Evolutionary conservation across 2,113 vertebrate genomes (phyloP).

Genomic region (Megaleporinus macrocephalus): DNA sequence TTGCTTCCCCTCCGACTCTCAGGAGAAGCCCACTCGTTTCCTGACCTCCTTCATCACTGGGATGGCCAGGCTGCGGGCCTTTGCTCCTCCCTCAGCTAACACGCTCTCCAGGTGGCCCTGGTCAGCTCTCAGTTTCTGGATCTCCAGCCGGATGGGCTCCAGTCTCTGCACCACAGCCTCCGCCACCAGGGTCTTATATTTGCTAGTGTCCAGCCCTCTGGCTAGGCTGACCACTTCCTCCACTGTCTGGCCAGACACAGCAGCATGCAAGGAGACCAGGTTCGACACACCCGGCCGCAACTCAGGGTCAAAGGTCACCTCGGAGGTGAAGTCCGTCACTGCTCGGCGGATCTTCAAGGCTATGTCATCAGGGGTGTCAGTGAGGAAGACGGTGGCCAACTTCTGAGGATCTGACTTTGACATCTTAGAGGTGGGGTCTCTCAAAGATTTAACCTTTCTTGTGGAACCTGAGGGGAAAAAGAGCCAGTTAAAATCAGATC

Average conservation of each 20-base stretch:
- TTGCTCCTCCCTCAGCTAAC: constrained; percentile 77
- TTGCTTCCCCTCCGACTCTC: constrained; percentile 50
- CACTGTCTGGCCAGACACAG: constrained; percentile 72
- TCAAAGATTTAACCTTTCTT: constrained; percentile 91
- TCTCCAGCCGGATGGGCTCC: constrained; percentile 84
- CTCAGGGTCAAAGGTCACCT: constrained; percentile 89
- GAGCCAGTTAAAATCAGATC: background rate
- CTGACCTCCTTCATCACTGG: constrained; percentile 84
- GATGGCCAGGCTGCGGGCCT: constrained; percentile 83
- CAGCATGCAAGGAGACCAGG: constrained; percentile 87
- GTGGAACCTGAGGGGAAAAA: constrained; percentile 74
- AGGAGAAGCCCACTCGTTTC: constrained; percentile 85
- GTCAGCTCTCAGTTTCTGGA: constrained; percentile 83
- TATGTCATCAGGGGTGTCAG: constrained; percentile 88
- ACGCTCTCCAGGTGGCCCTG: constrained; percentile 79
- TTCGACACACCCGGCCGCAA: constrained; percentile 89
- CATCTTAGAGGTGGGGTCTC: constrained; percentile 92
- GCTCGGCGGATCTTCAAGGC: constrained; percentile 89
- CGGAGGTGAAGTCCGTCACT: constrained; percentile 92
- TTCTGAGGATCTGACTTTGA: constrained; percentile 92
- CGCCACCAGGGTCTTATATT: constrained; percentile 87
- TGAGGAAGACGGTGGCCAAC: constrained; percentile 85
- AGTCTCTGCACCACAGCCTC: constrained; percentile 88
- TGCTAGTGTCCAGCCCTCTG: constrained; percentile 83
- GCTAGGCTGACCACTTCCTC: constrained; percentile 81